Percentiles rank a stretch among this genome's conserved stretches.
Evolutionary conservation across 2,113 vertebrate species (phyloP).

Genomic region (Astatotilapia flaviijosephi): DNA sequence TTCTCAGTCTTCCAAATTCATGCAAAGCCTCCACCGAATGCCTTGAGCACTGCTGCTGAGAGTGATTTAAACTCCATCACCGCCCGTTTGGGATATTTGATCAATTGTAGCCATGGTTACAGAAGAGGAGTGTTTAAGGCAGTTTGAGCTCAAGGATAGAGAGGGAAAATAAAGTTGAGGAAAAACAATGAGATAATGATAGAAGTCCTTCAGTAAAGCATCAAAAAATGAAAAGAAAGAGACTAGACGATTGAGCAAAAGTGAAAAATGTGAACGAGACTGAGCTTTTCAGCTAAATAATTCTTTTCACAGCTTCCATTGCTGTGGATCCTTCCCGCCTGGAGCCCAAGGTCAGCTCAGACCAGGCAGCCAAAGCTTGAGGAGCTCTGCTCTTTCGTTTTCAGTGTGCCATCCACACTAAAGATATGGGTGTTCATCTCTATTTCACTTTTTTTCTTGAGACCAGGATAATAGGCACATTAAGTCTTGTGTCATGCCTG

Average conservation of each 20-base stretch:
- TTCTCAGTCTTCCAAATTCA: not conserved
- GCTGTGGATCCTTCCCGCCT: not conserved
- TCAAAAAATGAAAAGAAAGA: not conserved
- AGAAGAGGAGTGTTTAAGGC: not conserved
- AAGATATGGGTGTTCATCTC: not conserved
- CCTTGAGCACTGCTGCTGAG: not conserved
- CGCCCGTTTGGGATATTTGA: slow-evolving; percentile 25
- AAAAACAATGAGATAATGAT: not conserved
- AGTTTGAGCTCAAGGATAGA: slow-evolving; percentile 11
- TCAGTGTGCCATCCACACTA: not conserved
- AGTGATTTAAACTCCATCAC: slow-evolving; percentile 13
- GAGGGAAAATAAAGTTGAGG: not conserved
- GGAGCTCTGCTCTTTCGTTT: not conserved
- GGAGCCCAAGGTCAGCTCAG: not conserved
- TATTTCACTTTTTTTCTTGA: not conserved
- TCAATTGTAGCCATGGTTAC: slow-evolving; percentile 52
- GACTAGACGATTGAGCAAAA: not conserved
- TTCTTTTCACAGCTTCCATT: not conserved
- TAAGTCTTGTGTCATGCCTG: not conserved
- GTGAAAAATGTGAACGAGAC: not conserved
- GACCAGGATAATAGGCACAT: not conserved
- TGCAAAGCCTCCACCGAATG: not conserved
- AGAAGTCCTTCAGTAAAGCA: not conserved
- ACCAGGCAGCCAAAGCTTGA: not conserved
- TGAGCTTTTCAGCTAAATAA: not conserved